A percentile compares a stretch with the other conserved stretches of the same genome.
Evolutionary conservation across 1,140 invertebrate genomes (phyloP).

Genomic region (Pomacea maculata): DNA sequence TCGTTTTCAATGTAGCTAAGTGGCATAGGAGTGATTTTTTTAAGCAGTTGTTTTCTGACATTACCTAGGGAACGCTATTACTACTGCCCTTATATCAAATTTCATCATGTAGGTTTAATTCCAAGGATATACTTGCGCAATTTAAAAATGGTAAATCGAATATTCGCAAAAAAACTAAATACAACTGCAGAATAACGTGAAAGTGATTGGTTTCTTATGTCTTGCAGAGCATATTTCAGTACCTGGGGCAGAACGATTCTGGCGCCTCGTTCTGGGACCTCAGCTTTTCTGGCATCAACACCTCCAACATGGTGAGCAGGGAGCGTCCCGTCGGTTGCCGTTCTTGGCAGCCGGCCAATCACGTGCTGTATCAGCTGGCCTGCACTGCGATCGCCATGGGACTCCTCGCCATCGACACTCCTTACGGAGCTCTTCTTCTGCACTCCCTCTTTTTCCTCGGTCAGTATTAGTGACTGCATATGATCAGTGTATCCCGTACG

Average conservation of each 20-base stretch:
- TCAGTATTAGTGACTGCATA: constrained; percentile 61
- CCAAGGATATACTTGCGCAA: too few species aligned
- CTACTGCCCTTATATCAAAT: too few species aligned
- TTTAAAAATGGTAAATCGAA: too few species aligned
- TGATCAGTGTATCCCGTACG: too few species aligned
- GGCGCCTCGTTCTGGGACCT: constrained; percentile 13
- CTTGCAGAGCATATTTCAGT: background rate
- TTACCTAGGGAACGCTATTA: too few species aligned
- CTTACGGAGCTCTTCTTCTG: constrained; percentile 82
- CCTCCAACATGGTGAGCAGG: constrained; percentile 9
- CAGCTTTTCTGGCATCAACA: background rate
- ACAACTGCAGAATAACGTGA: background rate
- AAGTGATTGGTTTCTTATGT: background rate
- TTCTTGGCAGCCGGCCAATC: constrained; percentile 74
- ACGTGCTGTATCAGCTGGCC: constrained; percentile 79
- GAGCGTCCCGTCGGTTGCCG: constrained; percentile 35
- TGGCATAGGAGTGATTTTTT: too few species aligned
- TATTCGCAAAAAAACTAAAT: too few species aligned
- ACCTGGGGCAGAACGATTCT: background rate
- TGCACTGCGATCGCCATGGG: constrained; percentile 81
- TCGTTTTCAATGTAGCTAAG: too few species aligned
- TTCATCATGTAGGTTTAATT: too few species aligned
- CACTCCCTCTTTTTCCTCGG: constrained; percentile 81
- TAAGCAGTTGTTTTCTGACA: too few species aligned
- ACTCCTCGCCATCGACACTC: constrained; percentile 80